These are phyloP conservation scores for Epizoanthus fatuus DNA, from an alignment of 92 coral and sea anemone genomes.

Conservation along the genomic window DNA sequence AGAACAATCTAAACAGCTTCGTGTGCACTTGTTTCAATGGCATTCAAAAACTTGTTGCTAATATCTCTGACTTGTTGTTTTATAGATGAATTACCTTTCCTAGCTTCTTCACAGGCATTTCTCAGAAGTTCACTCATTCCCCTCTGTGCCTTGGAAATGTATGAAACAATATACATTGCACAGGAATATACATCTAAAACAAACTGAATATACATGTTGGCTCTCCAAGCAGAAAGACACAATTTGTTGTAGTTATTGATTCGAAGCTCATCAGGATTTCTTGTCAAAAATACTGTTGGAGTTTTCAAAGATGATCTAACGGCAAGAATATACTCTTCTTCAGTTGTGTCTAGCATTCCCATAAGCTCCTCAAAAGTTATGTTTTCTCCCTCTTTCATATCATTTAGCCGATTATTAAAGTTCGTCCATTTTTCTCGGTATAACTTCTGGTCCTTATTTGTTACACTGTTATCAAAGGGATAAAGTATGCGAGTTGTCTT, in stretches of 20 bases:
- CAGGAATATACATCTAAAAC: conserved; percentile 71
- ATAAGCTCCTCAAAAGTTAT: conserved; percentile 68
- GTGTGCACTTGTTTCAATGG: conserved; percentile 67
- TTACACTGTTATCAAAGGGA: conserved; percentile 61
- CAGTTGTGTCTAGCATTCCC: conserved; percentile 35
- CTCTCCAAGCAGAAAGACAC: conserved; percentile 76
- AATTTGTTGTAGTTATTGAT: conserved; percentile 57
- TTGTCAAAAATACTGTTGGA: conserved; percentile 67
- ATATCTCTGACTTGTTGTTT: conserved; percentile 69
- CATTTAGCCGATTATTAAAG: conserved; percentile 57
- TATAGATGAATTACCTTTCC: conserved; percentile 46
- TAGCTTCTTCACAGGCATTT: conserved; percentile 62
- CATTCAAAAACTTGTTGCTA: conserved; percentile 61
- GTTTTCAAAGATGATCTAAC: conserved; percentile 62
- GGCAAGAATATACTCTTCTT: conserved; percentile 66
- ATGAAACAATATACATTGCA: conserved; percentile 63
- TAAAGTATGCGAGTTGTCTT: conserved; percentile 59
- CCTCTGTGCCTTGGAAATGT: conserved; percentile 56
- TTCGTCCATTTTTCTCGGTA: conserved; percentile 63
- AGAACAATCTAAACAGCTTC: no score
- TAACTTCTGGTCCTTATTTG: conserved; percentile 27
- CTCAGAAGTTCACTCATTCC: conserved; percentile 68
- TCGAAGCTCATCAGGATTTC: conserved; percentile 74
- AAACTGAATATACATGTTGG: conserved; percentile 77
- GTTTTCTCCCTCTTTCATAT: conserved; percentile 64